Percentiles rank a stretch among this genome's conserved stretches.
phyloP scores from a whole-genome alignment of 35 echinoderm and acorn worm genomes.

The Antedon bifida region DNA sequence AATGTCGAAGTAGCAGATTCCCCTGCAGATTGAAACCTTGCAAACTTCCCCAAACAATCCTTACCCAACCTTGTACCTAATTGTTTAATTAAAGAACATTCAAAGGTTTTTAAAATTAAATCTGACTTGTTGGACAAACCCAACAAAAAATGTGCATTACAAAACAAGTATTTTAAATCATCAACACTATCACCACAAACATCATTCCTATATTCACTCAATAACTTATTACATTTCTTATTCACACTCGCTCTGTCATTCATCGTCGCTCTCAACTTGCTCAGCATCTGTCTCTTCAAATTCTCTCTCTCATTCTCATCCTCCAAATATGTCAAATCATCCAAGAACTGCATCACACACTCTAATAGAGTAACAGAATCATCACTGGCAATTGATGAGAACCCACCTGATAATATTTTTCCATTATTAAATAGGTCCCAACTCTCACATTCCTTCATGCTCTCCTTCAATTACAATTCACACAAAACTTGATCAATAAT shows the following conservation, averaged over 20 bases:
- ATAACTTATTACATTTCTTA: neutral
- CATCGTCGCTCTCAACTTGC: neutral
- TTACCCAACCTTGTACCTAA: conserved; percentile 1
- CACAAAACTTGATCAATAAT: neutral
- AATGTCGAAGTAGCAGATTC: conserved; percentile 7
- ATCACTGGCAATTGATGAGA: neutral
- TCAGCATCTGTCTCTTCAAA: neutral
- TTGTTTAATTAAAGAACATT: neutral
- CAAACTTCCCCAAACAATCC: conserved; percentile 8
- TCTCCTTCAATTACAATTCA: neutral
- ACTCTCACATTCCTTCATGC: neutral
- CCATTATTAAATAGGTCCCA: neutral
- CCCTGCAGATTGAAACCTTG: neutral
- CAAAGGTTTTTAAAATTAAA: conserved; percentile 8
- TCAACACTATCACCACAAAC: neutral
- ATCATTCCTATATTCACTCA: neutral
- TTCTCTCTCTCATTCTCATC: neutral
- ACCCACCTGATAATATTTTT: neutral
- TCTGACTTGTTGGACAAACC: conserved; percentile 11
- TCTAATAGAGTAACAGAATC: neutral
- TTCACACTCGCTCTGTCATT: neutral
- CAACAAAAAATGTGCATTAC: conserved; percentile 33
- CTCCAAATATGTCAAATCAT: neutral
- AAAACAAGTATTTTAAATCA: conserved; percentile 17
- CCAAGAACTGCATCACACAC: neutral